These are phyloP conservation scores for Pristionchus arcanus DNA, from an alignment of 2,888 invertebrate species.

Conservation along the genomic window DNA sequence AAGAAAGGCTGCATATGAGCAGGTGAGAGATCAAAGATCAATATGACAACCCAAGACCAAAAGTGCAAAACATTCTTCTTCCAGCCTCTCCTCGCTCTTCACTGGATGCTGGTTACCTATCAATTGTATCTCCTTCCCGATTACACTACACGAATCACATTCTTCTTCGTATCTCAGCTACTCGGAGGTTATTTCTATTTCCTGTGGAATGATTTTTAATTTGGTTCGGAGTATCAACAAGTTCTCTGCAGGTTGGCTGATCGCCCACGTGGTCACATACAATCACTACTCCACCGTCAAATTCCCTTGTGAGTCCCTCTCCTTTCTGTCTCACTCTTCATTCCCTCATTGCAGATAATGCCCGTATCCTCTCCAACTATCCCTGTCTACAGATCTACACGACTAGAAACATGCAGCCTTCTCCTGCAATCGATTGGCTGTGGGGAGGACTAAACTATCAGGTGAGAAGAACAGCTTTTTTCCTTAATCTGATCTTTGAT, in stretches of 20 bases:
- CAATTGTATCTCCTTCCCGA: constrained; percentile 77
- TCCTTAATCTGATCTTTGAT: not conserved
- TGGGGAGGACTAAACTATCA: constrained; percentile 78
- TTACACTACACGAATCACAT: constrained; percentile 59
- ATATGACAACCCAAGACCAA: not conserved
- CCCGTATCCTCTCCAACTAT: constrained; percentile 75
- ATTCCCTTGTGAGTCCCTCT: constrained; percentile 69
- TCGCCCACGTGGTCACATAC: constrained; percentile 78
- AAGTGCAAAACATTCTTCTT: not conserved
- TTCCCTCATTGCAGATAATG: constrained; percentile 65
- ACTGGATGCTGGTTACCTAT: constrained; percentile 73
- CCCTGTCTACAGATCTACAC: constrained; percentile 78
- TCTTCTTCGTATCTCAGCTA: constrained; percentile 64
- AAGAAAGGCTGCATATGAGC: constrained; percentile 66
- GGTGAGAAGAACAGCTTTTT: constrained; percentile 52
- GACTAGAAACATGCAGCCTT: constrained; percentile 76
- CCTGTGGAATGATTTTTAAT: not conserved
- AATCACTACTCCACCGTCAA: constrained; percentile 78
- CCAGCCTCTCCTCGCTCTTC: constrained; percentile 70
- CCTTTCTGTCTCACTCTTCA: not conserved
- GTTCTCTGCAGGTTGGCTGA: constrained; percentile 68
- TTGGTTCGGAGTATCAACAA: not conserved
- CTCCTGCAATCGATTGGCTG: constrained; percentile 75
- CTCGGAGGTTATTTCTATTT: not conserved
- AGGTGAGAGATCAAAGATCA: constrained; percentile 57